Percentiles rank a stretch among this genome's conserved stretches.
Conservation (phyloP, 1,140 invertebrate species). For the Bombus confusus region DNA sequence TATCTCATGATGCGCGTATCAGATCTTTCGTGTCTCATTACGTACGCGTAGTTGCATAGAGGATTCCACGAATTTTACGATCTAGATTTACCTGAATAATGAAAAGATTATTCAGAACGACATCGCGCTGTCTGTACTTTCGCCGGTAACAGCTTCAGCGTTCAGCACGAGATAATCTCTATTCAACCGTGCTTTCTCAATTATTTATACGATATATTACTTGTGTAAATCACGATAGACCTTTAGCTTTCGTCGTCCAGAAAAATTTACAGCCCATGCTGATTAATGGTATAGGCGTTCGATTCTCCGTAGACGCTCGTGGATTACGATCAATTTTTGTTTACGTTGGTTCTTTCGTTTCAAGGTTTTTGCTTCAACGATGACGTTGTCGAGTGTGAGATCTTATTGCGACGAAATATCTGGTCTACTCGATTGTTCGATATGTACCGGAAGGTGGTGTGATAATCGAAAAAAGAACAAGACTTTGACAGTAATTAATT, state of each 20-base stretch:
- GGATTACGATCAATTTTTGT: background rate
- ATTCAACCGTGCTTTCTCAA: background rate
- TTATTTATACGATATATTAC: background rate
- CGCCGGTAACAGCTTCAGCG: background rate
- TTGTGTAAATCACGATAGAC: background rate
- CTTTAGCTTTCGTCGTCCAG: slow-evolving; percentile 46
- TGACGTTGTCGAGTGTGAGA: slow-evolving; percentile 40
- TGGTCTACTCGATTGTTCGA: no score
- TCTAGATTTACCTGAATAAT: slow-evolving; percentile 22
- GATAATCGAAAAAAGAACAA: no score
- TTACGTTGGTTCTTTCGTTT: background rate
- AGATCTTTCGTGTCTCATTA: slow-evolving; percentile 14
- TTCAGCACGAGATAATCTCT: background rate
- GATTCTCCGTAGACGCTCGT: slow-evolving; percentile 23
- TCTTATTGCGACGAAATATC: slow-evolving; percentile 63
- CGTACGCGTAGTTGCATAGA: no score
- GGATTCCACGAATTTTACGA: slow-evolving; percentile 15
- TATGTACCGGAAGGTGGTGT: no score
- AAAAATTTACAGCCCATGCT: slow-evolving; percentile 53
- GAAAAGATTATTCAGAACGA: slow-evolving; percentile 13
- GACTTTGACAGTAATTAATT: no score
- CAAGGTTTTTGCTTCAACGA: slow-evolving; percentile 4
- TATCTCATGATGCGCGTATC: slow-evolving; percentile 30
- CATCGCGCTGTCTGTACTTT: background rate
- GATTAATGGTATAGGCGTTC: slow-evolving; percentile 58